Conservation (phyloP, 2,797 vertebrate genomes). For the Macroramphosus scolopax region DNA sequence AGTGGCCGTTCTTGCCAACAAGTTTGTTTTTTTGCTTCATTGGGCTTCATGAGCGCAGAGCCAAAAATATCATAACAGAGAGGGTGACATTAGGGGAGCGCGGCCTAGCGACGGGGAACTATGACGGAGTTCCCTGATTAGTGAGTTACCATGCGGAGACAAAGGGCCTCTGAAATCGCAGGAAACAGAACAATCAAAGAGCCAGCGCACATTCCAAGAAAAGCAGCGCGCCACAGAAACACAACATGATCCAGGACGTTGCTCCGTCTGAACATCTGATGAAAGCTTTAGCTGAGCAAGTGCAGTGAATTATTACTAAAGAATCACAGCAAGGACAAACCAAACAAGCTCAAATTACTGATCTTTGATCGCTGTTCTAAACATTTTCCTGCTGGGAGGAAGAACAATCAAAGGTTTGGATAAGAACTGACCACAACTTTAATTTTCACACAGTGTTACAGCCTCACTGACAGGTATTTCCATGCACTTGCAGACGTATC, state of each 20-base stretch:
- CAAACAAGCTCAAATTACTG: conserved; percentile 31
- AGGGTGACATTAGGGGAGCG: conserved; percentile 62
- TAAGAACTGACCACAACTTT: conserved; percentile 27
- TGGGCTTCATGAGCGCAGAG: conserved; percentile 58
- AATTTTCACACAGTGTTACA: conserved; percentile 8
- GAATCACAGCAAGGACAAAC: conserved; percentile 25
- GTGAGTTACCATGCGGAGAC: conserved; percentile 67
- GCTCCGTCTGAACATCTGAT: conserved; percentile 58
- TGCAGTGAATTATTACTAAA: conserved; percentile 27
- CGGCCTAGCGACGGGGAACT: conserved; percentile 46
- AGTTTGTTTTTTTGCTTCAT: conserved; percentile 25
- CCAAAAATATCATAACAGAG: conserved; percentile 74
- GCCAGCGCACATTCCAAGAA: conserved; percentile 79
- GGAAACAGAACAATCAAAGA: conserved; percentile 82
- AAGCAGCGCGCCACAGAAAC: conserved; percentile 65
- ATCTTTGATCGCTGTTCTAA: conserved; percentile 21
- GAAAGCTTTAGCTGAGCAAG: conserved; percentile 47
- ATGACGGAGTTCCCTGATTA: conserved; percentile 82
- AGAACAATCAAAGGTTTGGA: conserved; percentile 33
- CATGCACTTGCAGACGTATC: conserved; percentile 16
- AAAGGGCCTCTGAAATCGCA: conserved; percentile 78
- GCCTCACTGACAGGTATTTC: conserved; percentile 48
- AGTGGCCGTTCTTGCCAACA: no score
- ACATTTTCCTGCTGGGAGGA: conserved; percentile 31
- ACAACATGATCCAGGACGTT: conserved; percentile 66